These are phyloP conservation scores for Struthidea cinerea DNA, from an alignment of 2,113 vertebrate genomes.

Conservation along the genomic window DNA sequence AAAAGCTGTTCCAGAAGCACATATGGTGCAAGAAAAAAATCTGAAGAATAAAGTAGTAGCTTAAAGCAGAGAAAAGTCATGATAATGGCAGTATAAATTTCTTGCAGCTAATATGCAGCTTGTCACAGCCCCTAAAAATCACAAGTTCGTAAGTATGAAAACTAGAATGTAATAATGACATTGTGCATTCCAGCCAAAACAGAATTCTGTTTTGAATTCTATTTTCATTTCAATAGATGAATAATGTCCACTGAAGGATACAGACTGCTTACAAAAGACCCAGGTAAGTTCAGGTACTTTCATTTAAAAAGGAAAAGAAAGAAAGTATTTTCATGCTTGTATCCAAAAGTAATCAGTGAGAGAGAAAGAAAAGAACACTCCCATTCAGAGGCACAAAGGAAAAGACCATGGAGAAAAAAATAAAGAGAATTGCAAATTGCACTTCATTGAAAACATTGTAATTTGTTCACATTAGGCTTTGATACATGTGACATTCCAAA, in stretches of 20 bases:
- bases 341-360: background rate
- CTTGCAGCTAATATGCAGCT: conserved; percentile 23
- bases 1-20: background rate
- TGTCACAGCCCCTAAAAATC: conserved; percentile 47
- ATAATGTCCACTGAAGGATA: background rate
- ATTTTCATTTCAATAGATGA: conserved; percentile 36
- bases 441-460: background rate
- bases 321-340: background rate
- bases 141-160: conserved; percentile 7
- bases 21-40: background rate
- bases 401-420: background rate
- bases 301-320: background rate
- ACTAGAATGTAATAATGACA: background rate
- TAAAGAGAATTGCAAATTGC: background rate
- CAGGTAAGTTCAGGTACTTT: background rate
- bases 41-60: background rate
- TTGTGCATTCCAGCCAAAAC: background rate
- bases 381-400: background rate
- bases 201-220: background rate
- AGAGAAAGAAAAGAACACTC: background rate
- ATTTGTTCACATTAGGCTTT: conserved; percentile 1
- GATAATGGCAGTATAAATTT: background rate
- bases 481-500: background rate
- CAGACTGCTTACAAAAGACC: background rate
- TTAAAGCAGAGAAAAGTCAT: background rate